phyloP scores from a whole-genome alignment of 2,113 vertebrate genomes.

The Proteles cristata region DNA sequence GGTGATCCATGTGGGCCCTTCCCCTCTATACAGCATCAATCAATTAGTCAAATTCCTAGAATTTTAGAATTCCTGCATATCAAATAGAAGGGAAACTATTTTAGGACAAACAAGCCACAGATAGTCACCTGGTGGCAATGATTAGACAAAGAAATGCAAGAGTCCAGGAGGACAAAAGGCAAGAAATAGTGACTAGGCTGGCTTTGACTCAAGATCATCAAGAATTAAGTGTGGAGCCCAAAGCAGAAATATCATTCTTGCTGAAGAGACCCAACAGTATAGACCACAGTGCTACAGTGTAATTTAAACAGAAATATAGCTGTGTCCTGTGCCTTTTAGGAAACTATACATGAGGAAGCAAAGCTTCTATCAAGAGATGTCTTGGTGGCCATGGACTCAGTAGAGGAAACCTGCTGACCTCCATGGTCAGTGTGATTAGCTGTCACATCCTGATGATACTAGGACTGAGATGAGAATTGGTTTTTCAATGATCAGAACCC shows the following conservation, averaged over 20 bases:
- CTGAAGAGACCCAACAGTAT: neutral
- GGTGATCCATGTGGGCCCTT: neutral
- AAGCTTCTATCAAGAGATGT: constrained; percentile 3
- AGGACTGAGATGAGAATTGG: neutral
- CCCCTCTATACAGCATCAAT: neutral
- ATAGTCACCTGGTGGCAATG: neutral
- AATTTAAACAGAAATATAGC: neutral
- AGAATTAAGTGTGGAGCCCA: neutral
- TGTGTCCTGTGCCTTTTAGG: neutral
- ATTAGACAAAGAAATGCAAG: neutral
- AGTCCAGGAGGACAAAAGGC: neutral
- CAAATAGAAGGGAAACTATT: neutral
- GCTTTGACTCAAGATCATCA: neutral
- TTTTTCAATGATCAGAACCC: neutral
- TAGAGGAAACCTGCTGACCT: neutral
- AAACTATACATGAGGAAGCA: neutral
- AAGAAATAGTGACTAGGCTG: constrained; percentile 18
- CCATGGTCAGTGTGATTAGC: neutral
- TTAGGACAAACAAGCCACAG: neutral
- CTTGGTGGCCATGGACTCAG: neutral
- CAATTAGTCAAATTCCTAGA: constrained; percentile 6
- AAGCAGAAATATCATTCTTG: constrained; percentile 5
- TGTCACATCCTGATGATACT: neutral
- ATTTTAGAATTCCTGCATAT: neutral
- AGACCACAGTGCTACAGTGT: neutral